These are phyloP conservation scores for Lytechinus variegatus DNA, from an alignment of 35 echinoderm and acorn worm species.

Conservation along the genomic window DNA sequence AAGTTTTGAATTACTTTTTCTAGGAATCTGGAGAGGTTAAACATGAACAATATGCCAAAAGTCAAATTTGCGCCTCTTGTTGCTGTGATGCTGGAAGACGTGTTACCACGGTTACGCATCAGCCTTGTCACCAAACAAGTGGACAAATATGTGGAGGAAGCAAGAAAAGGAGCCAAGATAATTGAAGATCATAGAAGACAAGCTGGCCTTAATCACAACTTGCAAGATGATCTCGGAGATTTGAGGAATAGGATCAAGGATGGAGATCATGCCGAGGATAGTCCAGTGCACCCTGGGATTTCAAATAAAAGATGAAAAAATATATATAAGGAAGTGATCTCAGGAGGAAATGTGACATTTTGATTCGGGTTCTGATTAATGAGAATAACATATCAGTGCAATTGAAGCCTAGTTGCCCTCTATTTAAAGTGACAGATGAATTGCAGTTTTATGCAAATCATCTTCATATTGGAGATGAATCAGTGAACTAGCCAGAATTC, in stretches of 20 bases:
- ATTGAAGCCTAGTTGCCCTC: too few relatives aligned
- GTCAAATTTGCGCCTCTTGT: slow-evolving; percentile 55
- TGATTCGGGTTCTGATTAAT: too few relatives aligned
- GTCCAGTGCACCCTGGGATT: neutral
- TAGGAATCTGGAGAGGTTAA: slow-evolving; percentile 74
- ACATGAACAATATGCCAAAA: slow-evolving; percentile 64
- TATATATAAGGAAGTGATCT: neutral
- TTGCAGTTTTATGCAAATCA: too few relatives aligned
- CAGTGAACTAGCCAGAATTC: too few relatives aligned
- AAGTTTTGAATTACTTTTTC: neutral
- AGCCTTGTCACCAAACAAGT: slow-evolving; percentile 61
- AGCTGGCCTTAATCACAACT: neutral
- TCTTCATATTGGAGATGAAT: too few relatives aligned
- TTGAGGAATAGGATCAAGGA: neutral
- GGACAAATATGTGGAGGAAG: neutral
- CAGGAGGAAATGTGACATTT: too few relatives aligned
- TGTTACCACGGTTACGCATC: slow-evolving; percentile 62
- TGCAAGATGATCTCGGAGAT: neutral
- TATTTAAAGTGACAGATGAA: too few relatives aligned
- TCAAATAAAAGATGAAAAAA: neutral
- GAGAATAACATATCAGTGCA: too few relatives aligned
- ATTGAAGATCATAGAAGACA: slow-evolving; percentile 1
- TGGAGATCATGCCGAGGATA: neutral
- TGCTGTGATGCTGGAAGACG: slow-evolving; percentile 77
- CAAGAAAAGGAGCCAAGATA: neutral